Percentiles rank a stretch among this genome's conserved stretches.
Conservation (phyloP, 2,113 vertebrate genomes). For the Aldabrachelys gigantea region DNA sequence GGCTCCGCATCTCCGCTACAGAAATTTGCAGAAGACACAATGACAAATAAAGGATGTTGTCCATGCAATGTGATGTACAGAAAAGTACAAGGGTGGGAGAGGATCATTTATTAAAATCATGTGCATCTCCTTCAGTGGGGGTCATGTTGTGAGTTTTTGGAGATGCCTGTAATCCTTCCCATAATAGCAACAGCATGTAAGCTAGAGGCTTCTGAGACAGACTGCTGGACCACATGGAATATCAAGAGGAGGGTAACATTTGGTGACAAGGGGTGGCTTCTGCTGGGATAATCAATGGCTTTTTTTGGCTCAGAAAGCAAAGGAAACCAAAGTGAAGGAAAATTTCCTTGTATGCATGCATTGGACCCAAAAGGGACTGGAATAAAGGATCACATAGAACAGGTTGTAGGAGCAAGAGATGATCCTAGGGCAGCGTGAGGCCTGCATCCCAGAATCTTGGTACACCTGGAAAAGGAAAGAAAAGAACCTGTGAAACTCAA, state of each 20-base stretch:
- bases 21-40: neutral
- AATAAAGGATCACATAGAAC: neutral
- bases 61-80: neutral
- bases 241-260: neutral
- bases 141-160: neutral
- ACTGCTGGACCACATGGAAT: neutral
- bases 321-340: neutral
- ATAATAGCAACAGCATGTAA: neutral
- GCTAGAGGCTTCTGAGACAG: neutral
- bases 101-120: neutral
- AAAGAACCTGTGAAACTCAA: neutral
- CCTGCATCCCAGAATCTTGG: neutral
- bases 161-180: neutral
- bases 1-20: neutral
- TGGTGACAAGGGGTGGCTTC: neutral
- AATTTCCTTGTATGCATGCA: neutral
- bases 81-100: neutral
- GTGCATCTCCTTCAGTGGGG: neutral
- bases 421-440: neutral
- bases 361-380: neutral
- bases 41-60: neutral
- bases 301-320: neutral
- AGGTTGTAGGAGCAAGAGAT: neutral
- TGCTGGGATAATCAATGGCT: neutral
- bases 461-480: neutral